Evolutionary conservation across 2,113 vertebrate species (phyloP).

Genomic region (Colinus virginianus): DNA sequence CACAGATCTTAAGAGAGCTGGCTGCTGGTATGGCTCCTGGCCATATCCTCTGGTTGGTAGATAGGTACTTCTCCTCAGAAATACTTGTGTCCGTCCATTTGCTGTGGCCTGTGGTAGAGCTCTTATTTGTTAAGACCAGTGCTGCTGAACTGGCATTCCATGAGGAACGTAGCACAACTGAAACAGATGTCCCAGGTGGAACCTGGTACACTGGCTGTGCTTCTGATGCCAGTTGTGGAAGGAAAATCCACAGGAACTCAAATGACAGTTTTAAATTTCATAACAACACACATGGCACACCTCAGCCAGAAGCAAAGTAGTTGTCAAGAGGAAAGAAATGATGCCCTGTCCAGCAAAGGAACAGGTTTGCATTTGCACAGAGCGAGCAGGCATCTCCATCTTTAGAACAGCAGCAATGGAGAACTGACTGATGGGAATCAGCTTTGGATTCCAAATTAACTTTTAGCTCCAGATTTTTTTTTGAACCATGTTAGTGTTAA

Average conservation of each 20-base stretch:
- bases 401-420: neutral
- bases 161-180: neutral
- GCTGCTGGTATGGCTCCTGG: neutral
- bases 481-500: neutral
- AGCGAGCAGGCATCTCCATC: neutral
- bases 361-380: neutral
- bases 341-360: neutral
- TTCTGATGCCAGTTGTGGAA: fast-evolving
- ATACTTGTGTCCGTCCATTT: neutral
- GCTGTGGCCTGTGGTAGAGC: neutral
- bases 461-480: conserved; percentile 15
- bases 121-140: neutral
- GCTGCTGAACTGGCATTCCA: neutral
- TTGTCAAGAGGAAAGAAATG: neutral
- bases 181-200: neutral
- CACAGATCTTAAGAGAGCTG: neutral
- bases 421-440: conserved; percentile 7
- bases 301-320: neutral
- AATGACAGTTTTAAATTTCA: neutral
- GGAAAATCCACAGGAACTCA: neutral
- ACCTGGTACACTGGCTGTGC: neutral
- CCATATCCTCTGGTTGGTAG: no score
- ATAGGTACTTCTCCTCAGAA: neutral
- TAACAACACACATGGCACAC: fast-evolving
- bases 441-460: conserved; percentile 9